Base-by-base conservation (phyloP, 1,140 invertebrate genomes). In the Pseudomyrmex dendroicus region DNA sequence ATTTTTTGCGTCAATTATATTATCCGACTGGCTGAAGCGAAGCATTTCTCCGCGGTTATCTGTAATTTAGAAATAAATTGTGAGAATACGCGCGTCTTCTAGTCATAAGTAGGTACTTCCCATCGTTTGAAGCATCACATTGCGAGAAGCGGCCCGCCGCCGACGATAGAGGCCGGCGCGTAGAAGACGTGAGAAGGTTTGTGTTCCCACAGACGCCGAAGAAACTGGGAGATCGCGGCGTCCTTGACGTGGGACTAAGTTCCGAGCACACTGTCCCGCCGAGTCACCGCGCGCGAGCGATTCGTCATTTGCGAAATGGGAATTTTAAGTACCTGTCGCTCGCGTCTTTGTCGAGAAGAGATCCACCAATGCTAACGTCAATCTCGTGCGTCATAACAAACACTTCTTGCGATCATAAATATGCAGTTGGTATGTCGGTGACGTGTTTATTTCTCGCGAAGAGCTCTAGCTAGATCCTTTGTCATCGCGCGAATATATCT, bases 151-250 rank as follows among this genome's bases (percentile, higher is more conserved):
- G 35, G n/a, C 61, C 22, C 54, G 80, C 74, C 35, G 57, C 74
- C 35, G 57, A 56, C 56, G 84, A 61, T 83, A 84, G 82, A 73
- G 70, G 25, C 25, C 84, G 63, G 50, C 77, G 70, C 66, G 73
- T 35, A 35, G 35, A 35, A 35, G 80, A 92, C 91, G 92, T 92
- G 91, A 92, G 92, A 92, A 92, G 91, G 70, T 89, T 87, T 46
- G 73, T 78, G 90, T 92, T 92, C 91, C 91, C 92, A 92, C 91
- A 93, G 89, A 89, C 86, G 84, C 86, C 86, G 90, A 86, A 89
- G 83, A 83, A 89, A 86, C 85, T 76, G 61, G 72, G 78, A 89
- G 87, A 88, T 86, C 77, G 85, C 68, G 35, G 78, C 82, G 90
- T 90, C 91, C 91, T 92, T 92, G 87, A 73, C 84, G 80, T 82